Evolutionary conservation across 2,113 vertebrate species (phyloP), one percentile per base, ranked within the genome.

Genomic region (Dasyurus viverrinus): DNA sequence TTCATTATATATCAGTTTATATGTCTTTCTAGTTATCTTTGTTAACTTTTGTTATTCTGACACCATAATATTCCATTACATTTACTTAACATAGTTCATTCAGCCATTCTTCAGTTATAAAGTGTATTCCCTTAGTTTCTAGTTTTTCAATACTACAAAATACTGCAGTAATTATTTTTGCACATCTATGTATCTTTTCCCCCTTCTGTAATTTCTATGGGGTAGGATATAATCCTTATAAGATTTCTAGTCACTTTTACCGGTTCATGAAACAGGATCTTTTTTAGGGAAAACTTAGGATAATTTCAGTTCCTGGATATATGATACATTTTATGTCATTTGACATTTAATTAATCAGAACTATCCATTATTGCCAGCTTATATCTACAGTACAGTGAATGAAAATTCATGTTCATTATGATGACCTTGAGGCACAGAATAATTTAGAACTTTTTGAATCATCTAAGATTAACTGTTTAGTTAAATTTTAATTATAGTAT

Each of bases 371-470:
- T 94, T 95, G 30, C 92, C 42, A 54, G 0, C 47, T 84, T 84
- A 24, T 26, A 22, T 91, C 27, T 90, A 14, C 30, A 36, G 90
- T 96, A 90, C 8, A 93, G 2, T 91, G 76, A 47, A 7, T 89
- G 68, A 50, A 1, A 50, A 8, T 90, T 55, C n/a, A 90, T 53
- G 91, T 2, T 91, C n/a, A 90, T 89, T 76, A 25, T 76, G 54
- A 60, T 50, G 92, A 93, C 90, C 90, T 91, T 93, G 46, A 11
- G 19, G 11, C 54, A 42, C n/a, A 23, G 68, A 23, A 84, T 84
- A 23, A 60, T 95, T 53, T 95, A 93, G 23, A 92, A 52, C 23
- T 94, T 95, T 95, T 89, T 94, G 53, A 68, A 68, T 95, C 91
- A 27, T 10, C 0, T 22, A 90, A 89, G 53, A 92, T 95, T 92